Conservation (phyloP, 2,888 invertebrate genomes). For the Oscheius sp. region DNA sequence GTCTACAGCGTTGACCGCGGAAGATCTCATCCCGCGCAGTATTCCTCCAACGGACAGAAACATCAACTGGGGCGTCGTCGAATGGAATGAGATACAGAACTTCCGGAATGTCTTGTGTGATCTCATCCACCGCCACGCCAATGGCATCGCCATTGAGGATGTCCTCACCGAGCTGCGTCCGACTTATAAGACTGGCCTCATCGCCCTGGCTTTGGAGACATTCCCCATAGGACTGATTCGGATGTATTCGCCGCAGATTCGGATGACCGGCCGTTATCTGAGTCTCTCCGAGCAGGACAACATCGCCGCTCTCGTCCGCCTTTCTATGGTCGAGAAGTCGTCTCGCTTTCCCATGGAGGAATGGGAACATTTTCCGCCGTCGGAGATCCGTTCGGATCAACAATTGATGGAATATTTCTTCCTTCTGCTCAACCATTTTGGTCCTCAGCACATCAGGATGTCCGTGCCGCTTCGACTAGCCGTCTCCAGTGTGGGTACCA, state of each 20-base stretch:
- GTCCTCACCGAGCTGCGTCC: neutral
- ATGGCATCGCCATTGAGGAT: conserved; percentile 12
- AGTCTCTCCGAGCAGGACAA: conserved; percentile 11
- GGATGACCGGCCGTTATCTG: conserved; percentile 16
- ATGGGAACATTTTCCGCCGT: conserved; percentile 25
- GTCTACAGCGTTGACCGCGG: neutral
- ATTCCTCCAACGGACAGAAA: neutral
- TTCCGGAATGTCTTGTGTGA: conserved; percentile 7
- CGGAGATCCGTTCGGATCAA: conserved; percentile 27
- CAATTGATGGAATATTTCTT: conserved; percentile 25
- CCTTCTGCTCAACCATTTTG: conserved; percentile 23
- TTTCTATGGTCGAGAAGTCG: neutral
- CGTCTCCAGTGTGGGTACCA: conserved; percentile 1
- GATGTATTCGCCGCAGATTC: conserved; percentile 25
- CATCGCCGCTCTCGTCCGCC: conserved; percentile 14
- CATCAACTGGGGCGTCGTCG: conserved; percentile 13
- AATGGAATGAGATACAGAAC: conserved; percentile 22
- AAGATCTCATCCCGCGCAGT: neutral
- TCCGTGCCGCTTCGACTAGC: conserved; percentile 20
- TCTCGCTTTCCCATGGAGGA: conserved; percentile 15
- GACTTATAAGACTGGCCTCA: conserved; percentile 2
- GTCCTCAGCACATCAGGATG: conserved; percentile 31
- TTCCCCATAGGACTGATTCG: conserved; percentile 28
- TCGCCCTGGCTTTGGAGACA: neutral
- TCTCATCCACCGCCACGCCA: neutral